These are phyloP conservation scores for Ascidia mentula DNA, from an alignment of 23 tunicate species.

Conservation along the genomic window DNA sequence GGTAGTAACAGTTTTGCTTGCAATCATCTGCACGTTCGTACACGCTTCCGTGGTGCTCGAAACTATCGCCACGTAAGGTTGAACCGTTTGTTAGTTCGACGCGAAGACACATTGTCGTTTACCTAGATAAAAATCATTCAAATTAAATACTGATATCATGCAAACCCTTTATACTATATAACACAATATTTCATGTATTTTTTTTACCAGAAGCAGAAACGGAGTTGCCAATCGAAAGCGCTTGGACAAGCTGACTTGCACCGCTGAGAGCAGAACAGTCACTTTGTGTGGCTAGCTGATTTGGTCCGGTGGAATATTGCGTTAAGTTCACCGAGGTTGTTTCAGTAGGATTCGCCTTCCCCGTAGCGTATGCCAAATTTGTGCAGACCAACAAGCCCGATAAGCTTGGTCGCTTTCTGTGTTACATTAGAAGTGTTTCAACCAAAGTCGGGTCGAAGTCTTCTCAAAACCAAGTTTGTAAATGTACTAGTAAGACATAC, in stretches of 20 bases:
- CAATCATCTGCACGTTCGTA: conserved; percentile 21
- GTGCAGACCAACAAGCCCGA: conserved; percentile 9
- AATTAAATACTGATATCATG: too few species aligned
- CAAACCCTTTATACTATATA: too few species aligned
- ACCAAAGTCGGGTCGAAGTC: too few species aligned
- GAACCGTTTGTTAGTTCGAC: too few species aligned
- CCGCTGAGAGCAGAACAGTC: neutral
- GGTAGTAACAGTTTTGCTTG: conserved; percentile 46
- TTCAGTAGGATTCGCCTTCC: neutral
- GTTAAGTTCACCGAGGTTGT: neutral
- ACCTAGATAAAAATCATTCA: too few species aligned
- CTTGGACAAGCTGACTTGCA: neutral
- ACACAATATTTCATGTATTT: neutral
- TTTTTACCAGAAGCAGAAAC: neutral
- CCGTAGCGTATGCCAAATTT: conserved; percentile 14
- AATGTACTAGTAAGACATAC: neutral
- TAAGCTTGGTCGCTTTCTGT: conserved; percentile 15
- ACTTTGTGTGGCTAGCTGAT: neutral
- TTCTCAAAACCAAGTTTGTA: neutral
- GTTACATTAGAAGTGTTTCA: too few species aligned
- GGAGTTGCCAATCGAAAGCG: neutral
- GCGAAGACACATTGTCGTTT: too few species aligned
- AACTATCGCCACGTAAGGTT: neutral
- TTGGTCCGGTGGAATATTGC: neutral
- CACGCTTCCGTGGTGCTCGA: neutral